phyloP scores from a whole-genome alignment of 2,888 invertebrate species.

The Diarsia brunnea region DNA sequence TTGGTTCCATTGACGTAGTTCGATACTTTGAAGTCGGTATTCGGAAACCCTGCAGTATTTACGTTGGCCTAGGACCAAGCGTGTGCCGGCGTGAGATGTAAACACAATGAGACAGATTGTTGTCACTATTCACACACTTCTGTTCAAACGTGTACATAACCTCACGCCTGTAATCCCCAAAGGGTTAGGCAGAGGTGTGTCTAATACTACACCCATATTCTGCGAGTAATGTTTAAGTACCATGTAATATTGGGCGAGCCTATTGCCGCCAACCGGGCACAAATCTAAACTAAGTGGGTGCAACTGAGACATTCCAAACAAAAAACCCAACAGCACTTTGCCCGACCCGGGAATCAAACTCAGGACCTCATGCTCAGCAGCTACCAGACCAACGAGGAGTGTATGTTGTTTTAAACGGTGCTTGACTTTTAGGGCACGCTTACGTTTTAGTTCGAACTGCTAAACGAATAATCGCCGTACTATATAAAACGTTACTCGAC shows the following conservation, averaged over 20 bases:
- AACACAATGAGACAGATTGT: constrained; percentile 67
- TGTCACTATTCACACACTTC: constrained; percentile 63
- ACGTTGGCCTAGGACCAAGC: constrained; percentile 70
- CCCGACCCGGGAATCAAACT: too few relatives aligned
- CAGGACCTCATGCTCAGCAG: too few relatives aligned
- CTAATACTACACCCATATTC: too few relatives aligned
- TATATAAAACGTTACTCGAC: constrained; percentile 44
- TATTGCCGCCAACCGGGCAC: too few relatives aligned
- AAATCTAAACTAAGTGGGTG: too few relatives aligned
- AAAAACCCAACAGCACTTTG: too few relatives aligned
- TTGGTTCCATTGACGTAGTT: constrained; percentile 38
- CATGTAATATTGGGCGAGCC: too few relatives aligned
- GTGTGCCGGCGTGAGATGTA: constrained; percentile 55
- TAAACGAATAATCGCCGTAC: constrained; percentile 39
- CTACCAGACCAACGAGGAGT: too few relatives aligned
- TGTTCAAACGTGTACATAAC: constrained; percentile 51
- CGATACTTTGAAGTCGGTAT: constrained; percentile 70
- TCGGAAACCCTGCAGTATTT: constrained; percentile 69
- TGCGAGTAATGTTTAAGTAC: too few relatives aligned
- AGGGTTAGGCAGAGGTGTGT: too few relatives aligned
- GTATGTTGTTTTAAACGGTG: constrained; percentile 60
- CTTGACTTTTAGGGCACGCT: constrained; percentile 54
- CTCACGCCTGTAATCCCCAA: too few relatives aligned
- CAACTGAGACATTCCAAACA: too few relatives aligned
- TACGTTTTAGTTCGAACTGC: constrained; percentile 38